phyloP scores from a whole-genome alignment of 1,140 invertebrate genomes.

The Papilio dardanus region DNA sequence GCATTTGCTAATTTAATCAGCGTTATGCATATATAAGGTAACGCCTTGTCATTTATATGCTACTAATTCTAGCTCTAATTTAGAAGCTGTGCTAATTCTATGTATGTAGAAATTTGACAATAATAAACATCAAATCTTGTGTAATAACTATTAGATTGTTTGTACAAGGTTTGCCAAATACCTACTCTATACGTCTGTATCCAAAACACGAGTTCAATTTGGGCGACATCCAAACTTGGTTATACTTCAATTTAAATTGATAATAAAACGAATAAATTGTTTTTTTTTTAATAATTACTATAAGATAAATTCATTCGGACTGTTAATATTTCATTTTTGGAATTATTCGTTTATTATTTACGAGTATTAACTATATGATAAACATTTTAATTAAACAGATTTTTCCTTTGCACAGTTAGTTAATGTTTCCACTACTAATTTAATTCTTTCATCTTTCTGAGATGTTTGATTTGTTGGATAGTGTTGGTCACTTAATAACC shows the following conservation, averaged over 20 bases:
- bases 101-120: too few relatives aligned
- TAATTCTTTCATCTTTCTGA: background rate
- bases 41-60: background rate
- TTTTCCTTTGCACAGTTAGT: background rate
- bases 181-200: constrained; percentile 44
- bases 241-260: constrained; percentile 33
- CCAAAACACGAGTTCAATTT: constrained; percentile 51
- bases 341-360: too few relatives aligned
- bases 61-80: background rate
- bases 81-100: too few relatives aligned
- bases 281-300: constrained; percentile 5
- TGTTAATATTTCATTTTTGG: too few relatives aligned
- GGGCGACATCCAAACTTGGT: constrained; percentile 51
- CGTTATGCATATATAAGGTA: background rate
- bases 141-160: constrained; percentile 15
- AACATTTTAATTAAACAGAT: background rate
- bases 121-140: background rate
- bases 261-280: constrained; percentile 20
- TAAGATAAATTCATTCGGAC: background rate
- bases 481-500: too few relatives aligned
- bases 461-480: background rate
- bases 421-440: background rate
- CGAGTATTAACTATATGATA: background rate
- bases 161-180: background rate
- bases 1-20: constrained; percentile 17